phyloP scores from a whole-genome alignment of 1,140 invertebrate genomes.

The Scaptodrosophila lebanonensis region DNA sequence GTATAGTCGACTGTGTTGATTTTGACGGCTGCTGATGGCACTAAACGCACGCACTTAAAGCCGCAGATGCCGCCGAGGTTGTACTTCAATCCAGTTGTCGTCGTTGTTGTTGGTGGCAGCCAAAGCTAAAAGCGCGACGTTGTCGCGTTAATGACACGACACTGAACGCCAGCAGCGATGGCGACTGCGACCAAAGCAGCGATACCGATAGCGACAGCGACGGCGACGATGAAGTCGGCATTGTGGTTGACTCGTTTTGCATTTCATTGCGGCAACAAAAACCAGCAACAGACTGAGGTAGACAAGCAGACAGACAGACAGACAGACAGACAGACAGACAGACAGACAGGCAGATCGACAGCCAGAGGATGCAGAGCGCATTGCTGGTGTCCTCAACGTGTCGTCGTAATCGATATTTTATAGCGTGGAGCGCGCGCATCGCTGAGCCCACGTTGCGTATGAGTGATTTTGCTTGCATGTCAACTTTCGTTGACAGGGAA shows the following conservation, averaged over 20 bases:
- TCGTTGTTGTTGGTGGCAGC: no score
- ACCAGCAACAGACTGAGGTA: background rate
- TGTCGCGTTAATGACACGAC: slow-evolving; percentile 46
- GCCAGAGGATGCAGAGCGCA: background rate
- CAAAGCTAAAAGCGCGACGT: no score
- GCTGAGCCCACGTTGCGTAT: slow-evolving; percentile 55
- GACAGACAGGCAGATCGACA: background rate
- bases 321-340: slow-evolving; percentile 17
- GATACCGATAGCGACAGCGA: background rate
- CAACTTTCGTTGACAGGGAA: no score
- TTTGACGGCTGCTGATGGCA: slow-evolving; percentile 71
- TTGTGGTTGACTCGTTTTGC: slow-evolving; percentile 57
- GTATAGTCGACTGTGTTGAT: slow-evolving; percentile 48
- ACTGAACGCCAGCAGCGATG: no score
- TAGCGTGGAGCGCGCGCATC: slow-evolving; percentile 43
- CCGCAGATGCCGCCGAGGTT: slow-evolving; percentile 34
- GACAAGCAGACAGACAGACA: slow-evolving; percentile 26
- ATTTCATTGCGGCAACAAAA: slow-evolving; percentile 26
- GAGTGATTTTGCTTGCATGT: slow-evolving; percentile 52
- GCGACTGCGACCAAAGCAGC: no score
- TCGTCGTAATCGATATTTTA: slow-evolving; percentile 65
- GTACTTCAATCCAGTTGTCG: no score
- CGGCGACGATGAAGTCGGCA: slow-evolving; percentile 7
- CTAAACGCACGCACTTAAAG: slow-evolving; percentile 69
- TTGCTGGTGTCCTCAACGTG: slow-evolving; percentile 28